Base-by-base conservation (phyloP, 2,113 vertebrate genomes). In the Rhombomys opimus region DNA sequence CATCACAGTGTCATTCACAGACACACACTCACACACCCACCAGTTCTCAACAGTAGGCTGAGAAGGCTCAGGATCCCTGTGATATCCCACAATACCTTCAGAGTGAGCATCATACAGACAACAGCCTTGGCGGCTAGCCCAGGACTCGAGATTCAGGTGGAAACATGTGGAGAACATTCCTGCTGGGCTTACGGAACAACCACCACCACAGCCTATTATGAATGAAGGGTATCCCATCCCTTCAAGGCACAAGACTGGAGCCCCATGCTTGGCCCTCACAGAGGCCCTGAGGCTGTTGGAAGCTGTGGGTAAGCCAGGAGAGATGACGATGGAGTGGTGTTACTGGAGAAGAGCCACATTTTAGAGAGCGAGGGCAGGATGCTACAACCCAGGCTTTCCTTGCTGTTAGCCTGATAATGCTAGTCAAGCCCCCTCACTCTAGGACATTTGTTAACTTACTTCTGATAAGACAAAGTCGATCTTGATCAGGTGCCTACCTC, bases 121-220 rank as follows among this genome's bases (percentile, higher is more conserved):
- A 38, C 94, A 98, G 98, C 97, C 98, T 97, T 32, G 92, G 97
- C 1, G 93, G 73, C 97, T 98, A 98, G 98, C 98, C 4, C 0
- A 30, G 32, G 4, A 97, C 97, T 98, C 76, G 0, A 82, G 41
- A 92, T 96, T 97, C 98, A 97, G 98, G 98, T 98, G 98, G 96
- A 98, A 98, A 98, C 98, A 98, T 98, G 98, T 98, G 98, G 98
- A 98, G 97, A 87, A 91, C 98, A 98, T 99, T 98, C 98, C 87
- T 97, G 85, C 94, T 46, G 77, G 93, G 94, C 96, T 95, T 96
- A 77, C 0, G n/a, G 85, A 92, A 84, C 87, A 63, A 46, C n/a
- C 50, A 87, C 93, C 52, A 57, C 93, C 32, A 25, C 0, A 12
- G 90, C 90, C 85, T 93, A 80, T 93, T 89, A 75, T 2, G n/a